A percentile compares a stretch with the other conserved stretches of the same genome.
Conservation (phyloP, 2,113 vertebrate genomes). For the Sphyrna mokarran region DNA sequence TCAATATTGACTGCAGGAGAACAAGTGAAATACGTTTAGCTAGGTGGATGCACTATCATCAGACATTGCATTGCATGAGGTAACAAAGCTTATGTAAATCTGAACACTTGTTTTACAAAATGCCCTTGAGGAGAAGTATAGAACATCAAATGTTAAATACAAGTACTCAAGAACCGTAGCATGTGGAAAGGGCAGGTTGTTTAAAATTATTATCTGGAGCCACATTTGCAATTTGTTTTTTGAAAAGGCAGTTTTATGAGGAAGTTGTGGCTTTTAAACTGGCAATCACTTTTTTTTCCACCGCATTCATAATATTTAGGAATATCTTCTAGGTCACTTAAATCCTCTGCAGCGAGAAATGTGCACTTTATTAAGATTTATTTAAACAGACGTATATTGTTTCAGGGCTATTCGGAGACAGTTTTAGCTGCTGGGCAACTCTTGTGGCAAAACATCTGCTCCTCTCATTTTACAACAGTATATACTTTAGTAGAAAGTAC, state of each 20-base stretch:
- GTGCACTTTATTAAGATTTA: conserved; percentile 14
- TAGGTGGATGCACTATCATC: conserved; percentile 64
- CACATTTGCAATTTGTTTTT: conserved; percentile 28
- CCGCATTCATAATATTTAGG: conserved; percentile 1
- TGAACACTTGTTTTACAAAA: conserved; percentile 36
- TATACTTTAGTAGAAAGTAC: background rate
- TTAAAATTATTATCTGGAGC: conserved; percentile 12
- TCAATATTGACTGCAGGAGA: conserved; percentile 68
- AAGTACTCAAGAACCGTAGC: conserved; percentile 11
- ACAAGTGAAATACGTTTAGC: conserved; percentile 79
- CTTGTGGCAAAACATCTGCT: conserved; percentile 34
- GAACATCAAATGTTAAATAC: background rate
- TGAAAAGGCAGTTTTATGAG: background rate
- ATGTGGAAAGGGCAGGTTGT: background rate
- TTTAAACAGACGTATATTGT: conserved; percentile 27
- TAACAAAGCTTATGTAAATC: conserved; percentile 46
- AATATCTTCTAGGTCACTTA: background rate
- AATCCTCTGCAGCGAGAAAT: conserved; percentile 21
- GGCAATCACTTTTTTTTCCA: background rate
- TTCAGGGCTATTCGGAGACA: conserved; percentile 7
- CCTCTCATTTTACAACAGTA: conserved; percentile 18
- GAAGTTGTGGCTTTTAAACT: background rate
- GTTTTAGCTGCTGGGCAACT: conserved; percentile 3
- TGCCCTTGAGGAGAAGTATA: conserved; percentile 14
- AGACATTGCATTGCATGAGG: conserved; percentile 54